Evolutionary conservation across 2,113 vertebrate genomes (phyloP).

Genomic region (Trichomycterus rosablanca): DNA sequence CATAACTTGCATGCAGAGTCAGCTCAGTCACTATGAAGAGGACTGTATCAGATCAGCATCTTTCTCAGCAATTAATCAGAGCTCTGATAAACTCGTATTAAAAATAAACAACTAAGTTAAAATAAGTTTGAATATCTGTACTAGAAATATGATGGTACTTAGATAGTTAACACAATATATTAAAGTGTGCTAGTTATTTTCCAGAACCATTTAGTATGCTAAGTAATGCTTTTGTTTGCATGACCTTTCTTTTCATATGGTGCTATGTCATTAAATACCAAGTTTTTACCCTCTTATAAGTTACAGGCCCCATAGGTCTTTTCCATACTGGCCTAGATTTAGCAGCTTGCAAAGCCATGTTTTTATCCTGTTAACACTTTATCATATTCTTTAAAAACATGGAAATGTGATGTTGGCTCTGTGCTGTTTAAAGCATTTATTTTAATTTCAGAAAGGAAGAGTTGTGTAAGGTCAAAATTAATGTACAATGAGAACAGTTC

Average conservation of each 20-base stretch:
- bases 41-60: too few relatives aligned
- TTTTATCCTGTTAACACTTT: background rate
- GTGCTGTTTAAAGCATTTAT: background rate
- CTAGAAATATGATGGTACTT: conserved; percentile 30
- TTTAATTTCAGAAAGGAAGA: conserved; percentile 5
- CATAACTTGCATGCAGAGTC: too few relatives aligned
- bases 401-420: conserved; percentile 5
- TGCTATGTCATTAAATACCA: conserved; percentile 56
- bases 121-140: conserved; percentile 10
- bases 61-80: too few relatives aligned
- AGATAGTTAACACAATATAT: conserved; percentile 20
- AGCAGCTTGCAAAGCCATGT: conserved; percentile 1
- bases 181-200: conserved; percentile 49
- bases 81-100: too few relatives aligned
- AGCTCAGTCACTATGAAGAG: too few relatives aligned
- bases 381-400: background rate
- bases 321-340: background rate
- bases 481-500: background rate
- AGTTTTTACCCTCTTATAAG: conserved; percentile 15
- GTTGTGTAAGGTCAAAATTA: conserved; percentile 22
- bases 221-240: conserved; percentile 55
- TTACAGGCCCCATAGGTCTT: conserved; percentile 13
- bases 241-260: conserved; percentile 62
- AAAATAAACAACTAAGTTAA: too few relatives aligned
- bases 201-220: conserved; percentile 51